These are phyloP conservation scores for Hemaris fuciformis DNA, from an alignment of 2,888 invertebrate species.

Conservation along the genomic window DNA sequence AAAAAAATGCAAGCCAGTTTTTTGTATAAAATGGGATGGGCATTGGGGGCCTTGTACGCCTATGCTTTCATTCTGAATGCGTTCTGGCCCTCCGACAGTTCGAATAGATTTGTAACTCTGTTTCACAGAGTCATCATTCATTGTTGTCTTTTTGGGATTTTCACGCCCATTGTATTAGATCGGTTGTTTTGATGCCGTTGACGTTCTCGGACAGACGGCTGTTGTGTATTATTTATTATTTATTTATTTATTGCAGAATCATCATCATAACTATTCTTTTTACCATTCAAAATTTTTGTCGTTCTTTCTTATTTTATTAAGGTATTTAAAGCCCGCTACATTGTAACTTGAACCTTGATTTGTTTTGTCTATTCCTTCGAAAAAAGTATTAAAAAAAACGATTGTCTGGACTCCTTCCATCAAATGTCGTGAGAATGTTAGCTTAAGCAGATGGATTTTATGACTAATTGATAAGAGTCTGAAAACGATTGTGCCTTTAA, in stretches of 20 bases:
- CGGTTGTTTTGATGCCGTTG: not conserved
- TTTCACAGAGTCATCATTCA: not conserved
- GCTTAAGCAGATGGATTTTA: too few species aligned
- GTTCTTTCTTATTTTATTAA: not conserved
- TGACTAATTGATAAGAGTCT: too few species aligned
- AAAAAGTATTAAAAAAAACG: too few species aligned
- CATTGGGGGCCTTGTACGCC: not conserved
- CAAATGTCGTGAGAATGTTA: too few species aligned
- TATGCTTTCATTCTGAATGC: not conserved
- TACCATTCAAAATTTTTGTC: not conserved
- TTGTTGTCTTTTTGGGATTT: not conserved
- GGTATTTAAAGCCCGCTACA: too few species aligned
- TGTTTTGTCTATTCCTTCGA: too few species aligned
- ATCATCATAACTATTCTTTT: not conserved
- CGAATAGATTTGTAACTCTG: not conserved
- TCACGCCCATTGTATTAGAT: not conserved
- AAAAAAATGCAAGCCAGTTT: too few species aligned
- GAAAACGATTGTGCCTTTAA: too few species aligned
- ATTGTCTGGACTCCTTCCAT: too few species aligned
- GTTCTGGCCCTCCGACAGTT: not conserved
- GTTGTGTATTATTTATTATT: too few species aligned
- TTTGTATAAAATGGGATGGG: too few species aligned
- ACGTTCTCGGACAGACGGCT: not conserved
- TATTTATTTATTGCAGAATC: not conserved
- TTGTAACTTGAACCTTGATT: too few species aligned